Percentiles rank a stretch among this genome's conserved stretches.
phyloP scores from a whole-genome alignment of 1,140 invertebrate genomes.

The Parasteatoda tepidariorum region DNA sequence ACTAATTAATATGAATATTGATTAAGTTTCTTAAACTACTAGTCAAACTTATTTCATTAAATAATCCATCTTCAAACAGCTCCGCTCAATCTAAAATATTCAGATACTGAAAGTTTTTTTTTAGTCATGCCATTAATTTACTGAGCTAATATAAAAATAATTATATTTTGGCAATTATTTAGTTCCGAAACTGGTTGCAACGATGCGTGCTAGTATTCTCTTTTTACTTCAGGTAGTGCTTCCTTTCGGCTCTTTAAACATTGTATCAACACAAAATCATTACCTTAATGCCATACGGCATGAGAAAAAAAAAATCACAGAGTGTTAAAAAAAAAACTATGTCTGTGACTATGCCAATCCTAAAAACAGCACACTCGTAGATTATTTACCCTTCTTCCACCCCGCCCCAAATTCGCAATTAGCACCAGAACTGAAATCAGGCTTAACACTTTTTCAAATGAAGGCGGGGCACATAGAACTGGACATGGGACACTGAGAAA shows the following conservation, averaged over 20 bases:
- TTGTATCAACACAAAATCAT: slow-evolving; percentile 1
- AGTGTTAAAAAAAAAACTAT: too few relatives aligned
- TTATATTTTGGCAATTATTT: too few relatives aligned
- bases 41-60: too few relatives aligned
- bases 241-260: background rate
- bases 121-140: too few relatives aligned
- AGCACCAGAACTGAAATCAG: slow-evolving; percentile 42
- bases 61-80: too few relatives aligned
- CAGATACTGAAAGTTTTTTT: too few relatives aligned
- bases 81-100: too few relatives aligned
- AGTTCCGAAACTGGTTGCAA: background rate
- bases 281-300: slow-evolving; percentile 4
- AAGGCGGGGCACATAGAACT: slow-evolving; percentile 30
- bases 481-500: slow-evolving; percentile 25
- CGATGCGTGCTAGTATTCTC: background rate
- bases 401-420: slow-evolving; percentile 14
- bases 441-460: slow-evolving; percentile 56
- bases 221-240: background rate
- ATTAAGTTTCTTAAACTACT: too few relatives aligned
- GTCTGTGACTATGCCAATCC: background rate
- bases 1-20: too few relatives aligned
- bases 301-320: background rate
- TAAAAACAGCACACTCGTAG: background rate
- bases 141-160: too few relatives aligned
- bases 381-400: background rate